phyloP scores from a whole-genome alignment of 2,113 vertebrate species.

The Chaenocephalus aceratus region DNA sequence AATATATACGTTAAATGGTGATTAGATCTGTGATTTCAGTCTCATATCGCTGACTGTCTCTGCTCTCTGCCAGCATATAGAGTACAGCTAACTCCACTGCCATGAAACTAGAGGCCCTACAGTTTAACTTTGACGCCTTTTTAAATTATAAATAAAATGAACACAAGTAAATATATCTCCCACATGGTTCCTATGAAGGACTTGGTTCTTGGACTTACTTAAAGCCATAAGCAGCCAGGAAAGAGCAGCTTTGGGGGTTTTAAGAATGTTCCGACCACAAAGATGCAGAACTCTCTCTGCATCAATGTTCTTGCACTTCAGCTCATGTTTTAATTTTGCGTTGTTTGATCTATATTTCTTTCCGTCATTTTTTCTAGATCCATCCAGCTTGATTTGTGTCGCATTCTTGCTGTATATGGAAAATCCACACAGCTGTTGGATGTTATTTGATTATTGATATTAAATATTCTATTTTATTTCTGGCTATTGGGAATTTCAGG shows the following conservation, averaged over 20 bases:
- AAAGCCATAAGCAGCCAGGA: slow-evolving; percentile 15
- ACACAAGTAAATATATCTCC: not conserved
- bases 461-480: slow-evolving; percentile 44
- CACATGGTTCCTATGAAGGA: slow-evolving; percentile 1
- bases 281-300: slow-evolving; percentile 25
- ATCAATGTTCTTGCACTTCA: slow-evolving; percentile 35
- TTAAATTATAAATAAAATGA: not conserved
- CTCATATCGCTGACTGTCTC: not conserved
- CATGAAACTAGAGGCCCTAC: slow-evolving; percentile 35
- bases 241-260: slow-evolving; percentile 67
- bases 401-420: slow-evolving; percentile 22
- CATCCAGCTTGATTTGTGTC: slow-evolving; percentile 37
- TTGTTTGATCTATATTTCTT: not conserved
- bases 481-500: slow-evolving; percentile 82
- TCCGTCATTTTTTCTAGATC: slow-evolving; percentile 8
- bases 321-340: not conserved
- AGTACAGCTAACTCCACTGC: too few relatives aligned
- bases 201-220: slow-evolving; percentile 1
- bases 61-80: not conserved
- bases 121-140: not conserved
- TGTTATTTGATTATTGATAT: not conserved
- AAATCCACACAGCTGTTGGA: slow-evolving; percentile 17
- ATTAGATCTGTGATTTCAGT: not conserved
- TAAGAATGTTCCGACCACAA: slow-evolving; percentile 6
- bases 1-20: not conserved